Base-by-base conservation (phyloP, 2,113 vertebrate species). In the Corydoras maculifer region DNA sequence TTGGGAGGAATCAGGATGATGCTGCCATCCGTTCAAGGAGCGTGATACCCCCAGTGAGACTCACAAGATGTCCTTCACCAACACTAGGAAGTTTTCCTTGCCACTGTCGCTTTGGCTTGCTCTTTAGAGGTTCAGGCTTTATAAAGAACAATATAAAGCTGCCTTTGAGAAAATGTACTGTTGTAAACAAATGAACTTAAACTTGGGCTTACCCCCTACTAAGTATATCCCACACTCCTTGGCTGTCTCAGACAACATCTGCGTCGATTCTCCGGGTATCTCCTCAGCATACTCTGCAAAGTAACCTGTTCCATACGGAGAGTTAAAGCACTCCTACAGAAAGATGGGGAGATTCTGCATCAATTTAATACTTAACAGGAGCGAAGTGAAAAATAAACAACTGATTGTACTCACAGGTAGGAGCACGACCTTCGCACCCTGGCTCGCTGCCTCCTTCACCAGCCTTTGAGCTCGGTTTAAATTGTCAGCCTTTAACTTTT, bases 301-400 rank as follows among this genome's bases (percentile, higher is more conserved):
- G 81, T 92, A 97, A 0, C 87, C 79, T 0, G 92, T 92, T 69
- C 97, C 94, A 79, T 99, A 99, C 0, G 97, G 95, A 82, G 92
- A 98, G 83, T 98, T 99, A 87, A 97, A 99, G 75, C 95, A 98
- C 77, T 99, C 96, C 96, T 99, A 48, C 11, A 74, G 8, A 53
- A 9, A 0, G 11, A 67, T 43, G 35, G 35, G 35, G 35, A 5
- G 35, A 43, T 43, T 43, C 7, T 0, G 7, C 4, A 43, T 43
- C 7, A 2, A 43, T 43, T 43, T 43, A 43, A 43, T 4, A 43
- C 2, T 43, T n/a, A 15, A 2, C 54, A 1, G 54, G 14, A 3
- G 10, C 32, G 25, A 30, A 14, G 25, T 18, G 51, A 10, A 58
- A 68, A 5, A 35, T 15, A 35, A 31, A 12, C n/a, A 69, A 14